Evolutionary conservation across 1,140 invertebrate species (phyloP), one percentile per base, ranked within the genome.

Genomic region (Neelides sp.): DNA sequence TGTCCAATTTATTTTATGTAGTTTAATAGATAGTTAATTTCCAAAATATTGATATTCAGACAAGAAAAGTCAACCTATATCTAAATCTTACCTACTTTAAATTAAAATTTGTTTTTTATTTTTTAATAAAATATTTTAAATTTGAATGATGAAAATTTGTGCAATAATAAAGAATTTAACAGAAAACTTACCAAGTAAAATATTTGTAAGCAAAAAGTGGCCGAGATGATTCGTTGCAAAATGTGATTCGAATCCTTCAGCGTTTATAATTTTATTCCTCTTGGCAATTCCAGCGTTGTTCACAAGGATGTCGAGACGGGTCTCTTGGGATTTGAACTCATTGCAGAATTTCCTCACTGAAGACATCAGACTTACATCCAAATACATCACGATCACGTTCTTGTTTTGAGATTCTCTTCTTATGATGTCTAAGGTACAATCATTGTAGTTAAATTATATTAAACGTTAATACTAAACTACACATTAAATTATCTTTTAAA

Each of bases 101-200:
- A n/a, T n/a, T n/a, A n/a, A n/a, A n/a, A n/a, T n/a, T n/a, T n/a
- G n/a, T n/a, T n/a, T n/a, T n/a, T n/a, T n/a, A n/a, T n/a, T n/a
- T n/a, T n/a, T n/a, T n/a, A n/a, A n/a, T n/a, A n/a, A n/a, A n/a
- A n/a, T n/a, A n/a, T n/a, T n/a, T n/a, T n/a, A n/a, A n/a, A n/a
- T n/a, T n/a, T n/a, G n/a, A n/a, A n/a, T n/a, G n/a, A n/a, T n/a
- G n/a, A n/a, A n/a, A n/a, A n/a, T n/a, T n/a, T n/a, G n/a, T n/a
- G n/a, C n/a, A n/a, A n/a, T n/a, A n/a, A n/a, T n/a, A n/a, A 66
- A 64, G 68, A 68, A 69, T 68, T 62, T 70, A 66, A 69, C 66
- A 68, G 66, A 68, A 67, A 39, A 34, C 20, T 62, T 64, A 69
- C 68, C 67, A 17, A 70, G 47, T 2, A 72, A 49, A 3, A 73